A percentile compares a stretch with the other conserved stretches of the same genome.
Evolutionary conservation across 2,888 invertebrate genomes (phyloP).

Genomic region (Anoplius nigerrimus): DNA sequence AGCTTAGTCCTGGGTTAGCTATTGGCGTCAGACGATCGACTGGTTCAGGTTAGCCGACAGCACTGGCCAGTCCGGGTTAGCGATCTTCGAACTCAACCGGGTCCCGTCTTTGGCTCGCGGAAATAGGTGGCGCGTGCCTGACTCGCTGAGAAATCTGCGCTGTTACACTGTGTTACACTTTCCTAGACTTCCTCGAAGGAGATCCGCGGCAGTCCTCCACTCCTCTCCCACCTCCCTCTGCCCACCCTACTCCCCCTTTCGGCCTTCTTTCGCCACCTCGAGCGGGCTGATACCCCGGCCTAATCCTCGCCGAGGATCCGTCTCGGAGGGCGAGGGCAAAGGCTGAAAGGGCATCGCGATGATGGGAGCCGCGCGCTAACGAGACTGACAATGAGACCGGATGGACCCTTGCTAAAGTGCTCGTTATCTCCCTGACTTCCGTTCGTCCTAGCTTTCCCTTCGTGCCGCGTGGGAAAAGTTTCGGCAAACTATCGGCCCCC

Average conservation of each 20-base stretch:
- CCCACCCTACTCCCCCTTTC: background rate
- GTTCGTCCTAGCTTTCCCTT: background rate
- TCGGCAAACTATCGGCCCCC: too few relatives aligned
- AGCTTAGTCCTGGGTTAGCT: too few relatives aligned
- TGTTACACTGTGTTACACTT: constrained; percentile 52
- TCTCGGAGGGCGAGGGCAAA: background rate
- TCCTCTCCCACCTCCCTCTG: background rate
- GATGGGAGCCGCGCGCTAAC: background rate
- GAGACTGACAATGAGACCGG: background rate
- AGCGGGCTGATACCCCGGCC: background rate
- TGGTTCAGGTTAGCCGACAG: too few relatives aligned
- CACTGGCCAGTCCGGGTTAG: too few relatives aligned
- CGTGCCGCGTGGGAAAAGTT: too few relatives aligned
- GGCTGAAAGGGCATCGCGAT: background rate
- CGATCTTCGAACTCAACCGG: constrained; percentile 1
- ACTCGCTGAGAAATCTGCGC: constrained; percentile 7
- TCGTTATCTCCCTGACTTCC: background rate
- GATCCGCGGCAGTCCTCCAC: constrained; percentile 1
- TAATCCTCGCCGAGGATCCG: too few relatives aligned
- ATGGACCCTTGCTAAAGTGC: background rate
- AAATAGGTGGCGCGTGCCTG: constrained; percentile 1
- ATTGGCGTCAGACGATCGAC: too few relatives aligned
- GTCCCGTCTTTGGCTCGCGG: background rate
- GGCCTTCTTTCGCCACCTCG: background rate
- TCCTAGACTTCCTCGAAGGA: constrained; percentile 39